Conservation (phyloP, 2,113 vertebrate species). For the Hydrochoerus hydrochaeris region DNA sequence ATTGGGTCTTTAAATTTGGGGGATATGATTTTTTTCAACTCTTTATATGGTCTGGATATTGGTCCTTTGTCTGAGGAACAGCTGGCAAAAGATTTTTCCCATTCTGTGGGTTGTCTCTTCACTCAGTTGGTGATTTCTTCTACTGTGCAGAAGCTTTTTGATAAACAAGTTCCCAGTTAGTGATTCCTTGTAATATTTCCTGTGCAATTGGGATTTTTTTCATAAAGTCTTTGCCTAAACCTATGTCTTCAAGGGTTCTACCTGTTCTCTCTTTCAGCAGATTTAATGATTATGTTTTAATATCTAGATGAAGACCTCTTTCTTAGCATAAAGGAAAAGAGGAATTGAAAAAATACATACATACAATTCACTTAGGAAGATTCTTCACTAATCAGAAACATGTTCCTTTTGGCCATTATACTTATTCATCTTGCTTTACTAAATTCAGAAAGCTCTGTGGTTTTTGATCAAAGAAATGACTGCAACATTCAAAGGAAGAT, state of each 20-base stretch:
- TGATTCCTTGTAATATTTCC: not conserved
- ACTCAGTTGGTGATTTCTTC: not conserved
- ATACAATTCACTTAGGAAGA: not conserved
- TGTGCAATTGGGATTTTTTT: not conserved
- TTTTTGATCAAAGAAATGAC: slow-evolving; percentile 32
- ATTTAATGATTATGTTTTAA: not conserved
- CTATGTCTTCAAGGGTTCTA: not conserved
- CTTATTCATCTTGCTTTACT: not conserved
- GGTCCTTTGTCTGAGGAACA: not conserved
- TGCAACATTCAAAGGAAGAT: not conserved
- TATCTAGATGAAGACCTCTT: not conserved
- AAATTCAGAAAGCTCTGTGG: not conserved
- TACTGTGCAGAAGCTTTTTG: not conserved
- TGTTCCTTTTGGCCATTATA: not conserved
- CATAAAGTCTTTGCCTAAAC: not conserved
- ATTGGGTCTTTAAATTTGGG: not conserved
- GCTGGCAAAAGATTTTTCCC: not conserved
- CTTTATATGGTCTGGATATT: not conserved
- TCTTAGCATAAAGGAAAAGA: slow-evolving; percentile 33
- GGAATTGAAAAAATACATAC: not conserved
- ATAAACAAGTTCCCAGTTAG: not conserved
- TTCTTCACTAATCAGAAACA: not conserved
- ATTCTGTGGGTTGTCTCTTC: not conserved
- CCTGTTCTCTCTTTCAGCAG: not conserved
- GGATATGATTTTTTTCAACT: not conserved